Conservation (phyloP, 2,113 vertebrate genomes). For the Charina bottae region DNA sequence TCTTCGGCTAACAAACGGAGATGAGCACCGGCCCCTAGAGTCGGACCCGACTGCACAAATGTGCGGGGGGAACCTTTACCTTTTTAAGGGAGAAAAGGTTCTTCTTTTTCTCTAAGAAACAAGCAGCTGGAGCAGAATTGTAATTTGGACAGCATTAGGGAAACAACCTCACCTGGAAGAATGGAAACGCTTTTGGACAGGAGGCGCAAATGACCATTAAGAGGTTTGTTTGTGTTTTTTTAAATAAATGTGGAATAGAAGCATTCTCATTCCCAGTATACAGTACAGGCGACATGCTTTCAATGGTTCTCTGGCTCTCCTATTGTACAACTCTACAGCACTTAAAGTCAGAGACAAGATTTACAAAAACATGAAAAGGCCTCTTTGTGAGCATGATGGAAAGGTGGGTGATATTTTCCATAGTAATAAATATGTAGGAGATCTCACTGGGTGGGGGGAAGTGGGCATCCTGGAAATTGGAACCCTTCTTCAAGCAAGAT, state of each 20-base stretch:
- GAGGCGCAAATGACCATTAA: not conserved
- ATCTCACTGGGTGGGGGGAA: not conserved
- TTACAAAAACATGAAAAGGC: not conserved
- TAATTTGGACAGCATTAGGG: not conserved
- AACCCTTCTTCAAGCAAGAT: not conserved
- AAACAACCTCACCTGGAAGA: not conserved
- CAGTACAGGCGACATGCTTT: not conserved
- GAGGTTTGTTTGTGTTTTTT: not conserved
- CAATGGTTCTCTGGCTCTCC: not conserved
- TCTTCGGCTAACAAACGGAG: no score
- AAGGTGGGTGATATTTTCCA: not conserved
- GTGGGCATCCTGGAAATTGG: not conserved
- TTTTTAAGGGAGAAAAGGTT: slow-evolving; percentile 47
- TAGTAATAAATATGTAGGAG: not conserved
- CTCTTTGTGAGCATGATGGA: not conserved
- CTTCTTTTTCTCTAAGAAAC: slow-evolving; percentile 35
- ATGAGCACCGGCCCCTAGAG: no score
- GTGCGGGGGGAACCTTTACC: no score
- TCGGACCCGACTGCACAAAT: no score
- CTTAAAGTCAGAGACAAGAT: not conserved
- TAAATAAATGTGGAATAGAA: not conserved
- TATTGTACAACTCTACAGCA: not conserved
- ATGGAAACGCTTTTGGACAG: not conserved
- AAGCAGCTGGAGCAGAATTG: slow-evolving; percentile 37
- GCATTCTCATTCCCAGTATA: not conserved